Evolutionary conservation across 2,797 vertebrate species (phyloP), one percentile per base, ranked within the genome.

Genomic region (Gallinago stenura): DNA sequence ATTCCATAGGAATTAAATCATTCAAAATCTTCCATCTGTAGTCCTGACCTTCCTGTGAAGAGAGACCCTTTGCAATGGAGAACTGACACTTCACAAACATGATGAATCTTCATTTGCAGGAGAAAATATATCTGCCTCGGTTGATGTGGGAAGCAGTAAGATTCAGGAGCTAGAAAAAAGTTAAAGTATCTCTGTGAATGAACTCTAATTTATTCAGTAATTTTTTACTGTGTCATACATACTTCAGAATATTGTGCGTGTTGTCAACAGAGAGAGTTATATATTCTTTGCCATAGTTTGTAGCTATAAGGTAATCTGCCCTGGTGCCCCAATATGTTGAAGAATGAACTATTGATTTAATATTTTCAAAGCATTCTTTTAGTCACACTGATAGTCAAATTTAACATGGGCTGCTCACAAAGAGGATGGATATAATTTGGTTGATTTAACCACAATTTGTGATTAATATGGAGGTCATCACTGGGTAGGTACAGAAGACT

Each of bases 311-410:
- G 9, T 50, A 43, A 51, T 35, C 80, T 88, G 26, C 6, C 12
- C 24, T 10, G 6, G 6, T 80, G n/a, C 15, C 66, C 14, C 0
- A 0, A 41, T 19, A 60, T 19, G 21, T 25, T 28, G 26, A 16
- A 54, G 26, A 70, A 78, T 16, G 25, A 87, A 77, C 50, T 35
- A 51, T 1, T 8, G 15, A 31, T 83, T 33, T 91, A 21, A 21
- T 73, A 69, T 69, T 87, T 58, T 43, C 10, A 62, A 79, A 87
- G 15, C 4, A 17, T 76, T 81, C 21, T 72, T 94, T 56, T 51
- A 64, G 12, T 64, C 60, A 33, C 45, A 22, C 9, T 37, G n/a
- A 30, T 43, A 17, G 19, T 15, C 1, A 1, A 35, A 70, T 56
- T 87, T 56, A 91, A 54, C 48, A 48, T 5, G 6, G n/a, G 17